Evolutionary conservation across 2,797 vertebrate genomes (phyloP).

Genomic region (Alfaro cultratus): DNA sequence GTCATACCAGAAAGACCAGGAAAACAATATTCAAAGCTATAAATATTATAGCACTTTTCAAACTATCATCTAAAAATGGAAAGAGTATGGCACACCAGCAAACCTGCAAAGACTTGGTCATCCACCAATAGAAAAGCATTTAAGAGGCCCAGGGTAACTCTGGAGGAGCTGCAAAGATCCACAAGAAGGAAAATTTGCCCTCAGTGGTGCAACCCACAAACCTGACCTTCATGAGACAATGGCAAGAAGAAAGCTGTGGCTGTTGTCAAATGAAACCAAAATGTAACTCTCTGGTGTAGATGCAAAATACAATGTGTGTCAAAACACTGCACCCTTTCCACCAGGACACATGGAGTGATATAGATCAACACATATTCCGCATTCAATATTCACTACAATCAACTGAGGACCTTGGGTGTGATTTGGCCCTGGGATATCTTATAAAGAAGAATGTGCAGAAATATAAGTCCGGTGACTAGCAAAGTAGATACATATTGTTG

Average conservation of each 20-base stretch:
- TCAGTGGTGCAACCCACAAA: neutral
- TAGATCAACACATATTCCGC: neutral
- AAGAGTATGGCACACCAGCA: neutral
- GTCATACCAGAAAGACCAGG: neutral
- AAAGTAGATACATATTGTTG: neutral
- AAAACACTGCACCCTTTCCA: neutral
- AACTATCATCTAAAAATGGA: neutral
- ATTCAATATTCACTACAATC: neutral
- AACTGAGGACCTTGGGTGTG: neutral
- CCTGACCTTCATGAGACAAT: neutral
- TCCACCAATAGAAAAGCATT: neutral
- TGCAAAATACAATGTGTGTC: neutral
- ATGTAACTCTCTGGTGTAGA: neutral
- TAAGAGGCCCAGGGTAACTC: neutral
- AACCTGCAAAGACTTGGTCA: neutral
- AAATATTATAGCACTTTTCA: neutral
- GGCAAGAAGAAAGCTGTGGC: neutral
- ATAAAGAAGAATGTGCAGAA: neutral
- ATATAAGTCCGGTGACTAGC: neutral
- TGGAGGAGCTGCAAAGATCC: neutral
- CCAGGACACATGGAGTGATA: neutral
- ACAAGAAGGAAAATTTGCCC: neutral
- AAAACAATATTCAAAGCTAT: neutral
- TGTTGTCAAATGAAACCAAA: neutral
- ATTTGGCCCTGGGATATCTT: neutral